Conservation (phyloP, 2,888 invertebrate species). For the Hydrotaea diabolus region DNA sequence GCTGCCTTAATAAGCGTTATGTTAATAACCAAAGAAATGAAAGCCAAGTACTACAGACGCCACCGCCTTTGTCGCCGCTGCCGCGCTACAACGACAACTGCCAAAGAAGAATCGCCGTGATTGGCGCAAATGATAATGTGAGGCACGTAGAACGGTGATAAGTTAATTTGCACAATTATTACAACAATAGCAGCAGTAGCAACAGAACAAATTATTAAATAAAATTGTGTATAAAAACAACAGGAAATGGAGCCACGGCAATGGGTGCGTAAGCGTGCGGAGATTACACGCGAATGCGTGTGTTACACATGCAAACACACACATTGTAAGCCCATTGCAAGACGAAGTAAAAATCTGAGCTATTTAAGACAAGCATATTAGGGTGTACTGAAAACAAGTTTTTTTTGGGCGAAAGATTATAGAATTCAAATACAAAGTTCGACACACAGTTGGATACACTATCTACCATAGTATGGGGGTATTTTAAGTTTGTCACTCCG, state of each 20-base stretch:
- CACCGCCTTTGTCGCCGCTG: too few relatives aligned
- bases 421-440: too few relatives aligned
- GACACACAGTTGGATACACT: too few relatives aligned
- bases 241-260: neutral
- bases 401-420: too few relatives aligned
- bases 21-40: slow-evolving; percentile 48
- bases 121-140: slow-evolving; percentile 41
- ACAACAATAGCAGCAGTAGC: slow-evolving; percentile 17
- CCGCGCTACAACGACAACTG: slow-evolving; percentile 29
- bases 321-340: neutral
- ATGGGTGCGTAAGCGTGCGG: neutral
- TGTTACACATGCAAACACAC: neutral
- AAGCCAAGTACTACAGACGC: slow-evolving; percentile 29
- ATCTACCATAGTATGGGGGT: too few relatives aligned
- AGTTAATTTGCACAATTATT: slow-evolving; percentile 64
- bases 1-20: slow-evolving; percentile 48
- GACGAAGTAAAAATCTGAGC: neutral
- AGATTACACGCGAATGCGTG: neutral
- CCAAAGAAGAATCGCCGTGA: slow-evolving; percentile 43
- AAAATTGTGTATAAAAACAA: slow-evolving; percentile 31
- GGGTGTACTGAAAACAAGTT: too few relatives aligned
- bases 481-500: too few relatives aligned
- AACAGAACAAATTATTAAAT: slow-evolving; percentile 30
- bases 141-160: slow-evolving; percentile 62
- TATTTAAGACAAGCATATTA: neutral